These are phyloP conservation scores for Seriola quinqueradiata DNA, from an alignment of 2,113 vertebrate genomes.

Conservation along the genomic window DNA sequence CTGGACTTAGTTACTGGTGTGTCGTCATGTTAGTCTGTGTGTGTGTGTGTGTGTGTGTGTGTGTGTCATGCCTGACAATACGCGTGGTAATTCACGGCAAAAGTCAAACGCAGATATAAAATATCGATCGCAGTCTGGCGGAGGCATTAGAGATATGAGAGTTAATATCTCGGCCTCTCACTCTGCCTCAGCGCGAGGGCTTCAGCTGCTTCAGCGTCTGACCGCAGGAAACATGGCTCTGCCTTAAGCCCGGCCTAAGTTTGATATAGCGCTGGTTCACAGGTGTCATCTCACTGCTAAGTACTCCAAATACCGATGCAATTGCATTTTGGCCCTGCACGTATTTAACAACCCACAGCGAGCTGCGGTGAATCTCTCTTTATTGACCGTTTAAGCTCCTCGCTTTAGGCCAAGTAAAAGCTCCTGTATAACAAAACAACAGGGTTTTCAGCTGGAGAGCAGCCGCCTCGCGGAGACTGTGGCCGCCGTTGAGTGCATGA, in stretches of 20 bases:
- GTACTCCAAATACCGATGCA: constrained; percentile 29
- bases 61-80: neutral
- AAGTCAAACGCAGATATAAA: constrained; percentile 37
- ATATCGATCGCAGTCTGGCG: constrained; percentile 51
- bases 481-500: neutral
- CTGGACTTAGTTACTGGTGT: neutral
- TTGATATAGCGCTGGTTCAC: constrained; percentile 43
- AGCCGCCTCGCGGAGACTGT: neutral
- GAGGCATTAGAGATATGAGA: constrained; percentile 27
- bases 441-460: neutral
- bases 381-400: constrained; percentile 49
- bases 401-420: constrained; percentile 9
- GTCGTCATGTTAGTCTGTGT: neutral
- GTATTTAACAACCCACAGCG: constrained; percentile 23
- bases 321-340: constrained; percentile 20
- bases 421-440: constrained; percentile 8
- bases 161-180: neutral
- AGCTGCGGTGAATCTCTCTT: constrained; percentile 3
- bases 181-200: constrained; percentile 7
- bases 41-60: neutral
- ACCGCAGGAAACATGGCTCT: constrained; percentile 11
- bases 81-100: constrained; percentile 8
- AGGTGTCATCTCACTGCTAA: constrained; percentile 50
- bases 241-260: constrained; percentile 12
- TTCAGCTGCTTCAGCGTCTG: constrained; percentile 29